phyloP scores from a whole-genome alignment of 2,888 invertebrate species.

The Plemyria rubiginata region DNA sequence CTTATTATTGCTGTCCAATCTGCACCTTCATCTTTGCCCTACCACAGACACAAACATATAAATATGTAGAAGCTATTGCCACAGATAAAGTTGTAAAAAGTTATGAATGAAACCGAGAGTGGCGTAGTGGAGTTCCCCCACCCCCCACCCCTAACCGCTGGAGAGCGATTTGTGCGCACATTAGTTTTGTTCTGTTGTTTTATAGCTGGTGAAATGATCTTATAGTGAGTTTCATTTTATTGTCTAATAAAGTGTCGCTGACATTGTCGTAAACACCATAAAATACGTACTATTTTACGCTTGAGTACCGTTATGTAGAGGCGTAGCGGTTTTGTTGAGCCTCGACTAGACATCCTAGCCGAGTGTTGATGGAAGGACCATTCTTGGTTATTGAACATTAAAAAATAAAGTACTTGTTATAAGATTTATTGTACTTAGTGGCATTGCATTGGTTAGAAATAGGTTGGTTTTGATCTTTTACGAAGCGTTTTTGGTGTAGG shows the following conservation, averaged over 20 bases:
- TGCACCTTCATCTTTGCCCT: slow-evolving; percentile 61
- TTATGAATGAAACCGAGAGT: slow-evolving; percentile 86
- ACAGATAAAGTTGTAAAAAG: slow-evolving; percentile 85
- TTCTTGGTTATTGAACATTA: too few relatives aligned
- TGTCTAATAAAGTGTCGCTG: slow-evolving; percentile 8
- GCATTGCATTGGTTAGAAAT: too few relatives aligned
- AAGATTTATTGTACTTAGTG: too few relatives aligned
- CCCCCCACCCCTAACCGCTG: slow-evolving; percentile 50
- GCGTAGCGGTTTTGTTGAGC: not conserved
- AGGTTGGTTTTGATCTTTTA: too few relatives aligned
- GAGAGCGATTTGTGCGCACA: slow-evolving; percentile 75
- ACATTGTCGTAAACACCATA: slow-evolving; percentile 6
- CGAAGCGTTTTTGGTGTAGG: too few relatives aligned
- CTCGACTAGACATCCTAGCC: too few relatives aligned
- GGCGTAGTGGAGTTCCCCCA: slow-evolving; percentile 73
- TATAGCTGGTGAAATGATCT: slow-evolving; percentile 54
- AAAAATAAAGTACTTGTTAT: too few relatives aligned
- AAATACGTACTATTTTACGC: not conserved
- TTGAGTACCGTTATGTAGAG: slow-evolving; percentile 1
- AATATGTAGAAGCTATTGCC: slow-evolving; percentile 82
- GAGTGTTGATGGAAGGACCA: too few relatives aligned
- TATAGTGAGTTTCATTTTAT: slow-evolving; percentile 3
- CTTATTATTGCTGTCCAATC: not conserved
- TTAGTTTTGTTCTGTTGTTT: slow-evolving; percentile 78
- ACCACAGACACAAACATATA: slow-evolving; percentile 79